A percentile compares a stretch with the other conserved stretches of the same genome.
Evolutionary conservation across 2,797 vertebrate species (phyloP).

Genomic region (Rhynchotus rufescens): DNA sequence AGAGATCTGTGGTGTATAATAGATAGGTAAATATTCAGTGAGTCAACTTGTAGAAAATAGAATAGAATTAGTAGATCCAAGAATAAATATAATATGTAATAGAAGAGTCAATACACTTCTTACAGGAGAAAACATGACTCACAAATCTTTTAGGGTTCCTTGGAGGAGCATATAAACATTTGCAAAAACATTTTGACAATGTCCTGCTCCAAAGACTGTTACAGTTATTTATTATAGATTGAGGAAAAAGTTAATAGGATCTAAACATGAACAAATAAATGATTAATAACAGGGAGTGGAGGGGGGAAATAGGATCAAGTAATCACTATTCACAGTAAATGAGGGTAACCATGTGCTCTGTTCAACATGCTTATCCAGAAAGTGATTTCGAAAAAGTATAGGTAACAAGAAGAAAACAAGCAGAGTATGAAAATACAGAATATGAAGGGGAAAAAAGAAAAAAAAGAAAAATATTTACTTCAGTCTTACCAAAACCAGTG

Average conservation of each 20-base stretch:
- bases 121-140: neutral
- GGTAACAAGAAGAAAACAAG: neutral
- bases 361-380: neutral
- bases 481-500: neutral
- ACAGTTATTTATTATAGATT: neutral
- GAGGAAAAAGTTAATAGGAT: neutral
- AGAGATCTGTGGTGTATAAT: neutral
- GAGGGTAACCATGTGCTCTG: neutral
- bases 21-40: neutral
- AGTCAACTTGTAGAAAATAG: neutral
- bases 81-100: neutral
- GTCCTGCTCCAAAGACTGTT: neutral
- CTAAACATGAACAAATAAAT: neutral
- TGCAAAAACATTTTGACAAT: neutral
- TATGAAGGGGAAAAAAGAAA: neutral
- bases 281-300: neutral
- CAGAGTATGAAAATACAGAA: neutral
- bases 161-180: neutral
- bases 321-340: neutral
- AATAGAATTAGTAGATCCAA: neutral
- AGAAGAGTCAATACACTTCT: neutral
- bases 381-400: neutral
- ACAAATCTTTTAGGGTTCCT: neutral
- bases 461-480: neutral
- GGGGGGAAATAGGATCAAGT: neutral